These are phyloP conservation scores for Rhodinocichla rosea DNA, from an alignment of 2,113 vertebrate genomes.

Conservation along the genomic window DNA sequence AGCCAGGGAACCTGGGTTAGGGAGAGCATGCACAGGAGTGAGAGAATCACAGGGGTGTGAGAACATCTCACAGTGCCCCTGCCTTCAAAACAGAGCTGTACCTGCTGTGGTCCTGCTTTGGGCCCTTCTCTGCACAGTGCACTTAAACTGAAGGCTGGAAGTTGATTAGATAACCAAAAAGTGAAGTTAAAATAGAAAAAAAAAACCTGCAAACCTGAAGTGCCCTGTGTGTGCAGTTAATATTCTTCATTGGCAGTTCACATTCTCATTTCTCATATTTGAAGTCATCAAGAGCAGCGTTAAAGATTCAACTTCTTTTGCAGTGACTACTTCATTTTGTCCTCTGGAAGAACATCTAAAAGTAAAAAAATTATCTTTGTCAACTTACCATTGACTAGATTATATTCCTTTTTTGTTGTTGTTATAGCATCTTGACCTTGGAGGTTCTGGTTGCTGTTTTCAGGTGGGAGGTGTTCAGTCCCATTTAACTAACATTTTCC, in stretches of 20 bases:
- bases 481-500: not conserved
- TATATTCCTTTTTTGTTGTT: not conserved
- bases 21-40: not conserved
- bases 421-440: not conserved
- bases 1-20: not conserved
- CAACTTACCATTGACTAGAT: not conserved
- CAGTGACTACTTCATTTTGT: not conserved
- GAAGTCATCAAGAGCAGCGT: not conserved
- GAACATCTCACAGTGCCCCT: not conserved
- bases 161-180: not conserved
- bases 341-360: not conserved
- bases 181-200: not conserved
- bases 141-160: not conserved
- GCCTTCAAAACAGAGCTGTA: not conserved
- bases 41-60: not conserved
- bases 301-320: not conserved
- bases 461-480: not conserved
- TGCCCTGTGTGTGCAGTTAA: not conserved
- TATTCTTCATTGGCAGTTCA: not conserved
- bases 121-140: not conserved
- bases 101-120: not conserved
- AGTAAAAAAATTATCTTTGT: not conserved
- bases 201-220: rapidly evolving
- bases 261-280: not conserved
- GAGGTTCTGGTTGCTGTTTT: not conserved